Evolutionary conservation across 2,888 invertebrate genomes (phyloP).

Genomic region (Hydropsyche betteni): DNA sequence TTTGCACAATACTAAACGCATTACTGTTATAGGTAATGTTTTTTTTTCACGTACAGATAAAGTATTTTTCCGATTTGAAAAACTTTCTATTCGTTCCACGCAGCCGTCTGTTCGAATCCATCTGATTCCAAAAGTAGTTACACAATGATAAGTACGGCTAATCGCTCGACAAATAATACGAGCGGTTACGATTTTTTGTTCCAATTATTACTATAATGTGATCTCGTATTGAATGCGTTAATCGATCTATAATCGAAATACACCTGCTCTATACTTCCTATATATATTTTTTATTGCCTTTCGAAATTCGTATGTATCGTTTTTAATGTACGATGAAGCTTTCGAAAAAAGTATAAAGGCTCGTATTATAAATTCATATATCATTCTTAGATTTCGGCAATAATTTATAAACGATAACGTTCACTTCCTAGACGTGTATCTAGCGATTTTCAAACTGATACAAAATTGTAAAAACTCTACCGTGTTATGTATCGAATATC

Average conservation of each 20-base stretch:
- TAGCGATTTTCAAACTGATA: neutral
- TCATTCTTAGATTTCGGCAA: constrained; percentile 10
- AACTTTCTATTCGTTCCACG: too few relatives aligned
- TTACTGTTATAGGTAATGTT: too few relatives aligned
- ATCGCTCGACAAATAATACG: neutral
- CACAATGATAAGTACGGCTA: constrained; percentile 14
- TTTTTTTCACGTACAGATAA: too few relatives aligned
- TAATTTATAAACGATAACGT: neutral
- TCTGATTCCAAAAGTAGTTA: neutral
- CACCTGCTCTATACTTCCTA: constrained; percentile 7
- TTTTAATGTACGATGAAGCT: neutral
- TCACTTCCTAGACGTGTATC: neutral
- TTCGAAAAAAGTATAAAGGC: neutral
- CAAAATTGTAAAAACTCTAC: constrained; percentile 1
- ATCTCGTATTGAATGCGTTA: neutral
- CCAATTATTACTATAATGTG: neutral
- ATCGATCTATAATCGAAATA: neutral
- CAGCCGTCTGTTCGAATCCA: neutral
- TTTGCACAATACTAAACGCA: constrained; percentile 15
- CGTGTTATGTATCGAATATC: neutral
- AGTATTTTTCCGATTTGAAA: too few relatives aligned
- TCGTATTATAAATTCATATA: constrained; percentile 13
- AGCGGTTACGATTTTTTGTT: neutral
- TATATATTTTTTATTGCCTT: neutral
- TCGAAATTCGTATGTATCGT: neutral